Percentiles rank a stretch among this genome's conserved stretches.
Evolutionary conservation across 2,888 invertebrate genomes (phyloP).

Genomic region (Pseudoips prasinana): DNA sequence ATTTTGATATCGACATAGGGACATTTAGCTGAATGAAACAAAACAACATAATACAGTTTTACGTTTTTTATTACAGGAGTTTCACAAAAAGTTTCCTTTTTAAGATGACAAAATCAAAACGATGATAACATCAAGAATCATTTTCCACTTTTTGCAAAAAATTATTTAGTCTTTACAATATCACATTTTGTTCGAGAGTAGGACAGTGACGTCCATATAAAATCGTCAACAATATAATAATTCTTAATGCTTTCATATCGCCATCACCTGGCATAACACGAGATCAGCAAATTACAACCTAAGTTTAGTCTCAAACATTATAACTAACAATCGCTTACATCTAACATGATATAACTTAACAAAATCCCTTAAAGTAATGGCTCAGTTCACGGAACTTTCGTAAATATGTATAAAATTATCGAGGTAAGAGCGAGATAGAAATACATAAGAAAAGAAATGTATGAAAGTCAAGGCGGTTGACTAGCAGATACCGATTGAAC

Average conservation of each 20-base stretch:
- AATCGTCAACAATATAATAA: constrained; percentile 75
- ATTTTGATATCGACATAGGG: too few species aligned
- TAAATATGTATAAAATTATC: constrained; percentile 56
- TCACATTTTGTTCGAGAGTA: constrained; percentile 77
- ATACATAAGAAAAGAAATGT: constrained; percentile 39
- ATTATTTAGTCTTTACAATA: constrained; percentile 76
- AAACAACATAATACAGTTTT: constrained; percentile 35
- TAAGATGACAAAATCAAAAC: constrained; percentile 77
- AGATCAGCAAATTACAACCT: constrained; percentile 75
- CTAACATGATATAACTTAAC: constrained; percentile 70
- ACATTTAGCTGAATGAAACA: too few species aligned
- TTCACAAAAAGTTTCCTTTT: constrained; percentile 76
- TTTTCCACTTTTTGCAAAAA: constrained; percentile 68
- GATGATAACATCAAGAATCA: constrained; percentile 82
- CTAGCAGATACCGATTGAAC: constrained; percentile 48
- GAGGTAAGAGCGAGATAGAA: constrained; percentile 43
- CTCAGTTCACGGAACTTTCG: constrained; percentile 67
- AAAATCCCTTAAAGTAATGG: constrained; percentile 69
- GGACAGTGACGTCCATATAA: constrained; percentile 80
- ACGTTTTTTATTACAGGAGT: constrained; percentile 74
- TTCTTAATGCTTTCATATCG: constrained; percentile 80
- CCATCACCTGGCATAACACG: constrained; percentile 72
- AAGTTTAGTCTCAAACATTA: constrained; percentile 68
- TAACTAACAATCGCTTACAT: constrained; percentile 67
- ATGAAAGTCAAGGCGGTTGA: constrained; percentile 37